Base-by-base conservation (phyloP, 2,888 invertebrate species). In the Lepidochrysops patricia region DNA sequence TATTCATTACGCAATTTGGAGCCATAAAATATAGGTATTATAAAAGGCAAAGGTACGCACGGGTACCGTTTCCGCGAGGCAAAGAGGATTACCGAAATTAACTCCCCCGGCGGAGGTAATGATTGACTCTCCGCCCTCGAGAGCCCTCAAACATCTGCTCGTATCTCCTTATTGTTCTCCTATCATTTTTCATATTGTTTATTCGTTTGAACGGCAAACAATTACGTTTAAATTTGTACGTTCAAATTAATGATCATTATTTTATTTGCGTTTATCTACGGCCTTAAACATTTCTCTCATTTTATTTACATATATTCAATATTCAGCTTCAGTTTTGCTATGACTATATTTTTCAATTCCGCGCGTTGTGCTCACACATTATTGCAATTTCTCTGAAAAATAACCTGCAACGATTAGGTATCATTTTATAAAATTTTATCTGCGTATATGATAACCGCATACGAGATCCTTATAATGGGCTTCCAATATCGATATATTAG, bases 61-160 rank as follows among this genome's bases (percentile, higher is more conserved):
- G 23, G n/a, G n/a, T 37, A 27, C 50, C 48, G 32, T 52, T 32
- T 49, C 19, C 25, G 27, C 7, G 50, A 57, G 72, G 72, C 70
- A 79, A 84, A 85, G 80, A 74, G 80, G 84, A 82, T 87, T 85
- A 85, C 80, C 76, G 75, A 84, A 82, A 85, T 86, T 84, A 84
- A 82, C 85, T 82, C 84, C 83, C 80, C 81, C 81, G 79, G 66
- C 75, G 71, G 72, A 68, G 71, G 71, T 80, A 81, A 82, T 81
- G 80, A 85, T 82, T 77, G 82, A 76, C 79, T 80, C 74, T 71
- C 63, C 63, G 67, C 78, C 77, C 78, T 73, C 73, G 56, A 66
- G 60, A 57, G 58, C 60, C 35, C 60, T 32, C 60, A 37, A 61
- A 57, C 54, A 62, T 62, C 60, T 57, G 60, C 60, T 64, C 66